Base-by-base conservation (phyloP, 2,888 invertebrate species). In the Synergus japonicus region DNA sequence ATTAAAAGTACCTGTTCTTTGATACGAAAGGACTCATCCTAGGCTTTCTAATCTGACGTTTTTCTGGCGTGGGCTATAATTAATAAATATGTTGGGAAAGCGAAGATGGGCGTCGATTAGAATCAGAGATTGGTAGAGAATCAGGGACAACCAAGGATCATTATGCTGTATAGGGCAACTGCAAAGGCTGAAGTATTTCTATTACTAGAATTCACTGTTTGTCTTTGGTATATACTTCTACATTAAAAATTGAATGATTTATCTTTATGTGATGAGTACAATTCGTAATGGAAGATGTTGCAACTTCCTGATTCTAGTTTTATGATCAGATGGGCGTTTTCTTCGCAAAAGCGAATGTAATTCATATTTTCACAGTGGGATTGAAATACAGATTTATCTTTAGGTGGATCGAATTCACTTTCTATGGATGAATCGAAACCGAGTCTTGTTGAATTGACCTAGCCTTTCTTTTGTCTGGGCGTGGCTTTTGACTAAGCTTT, bases 21-120 rank as follows among this genome's bases (percentile, higher is more conserved):
- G 63, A 44, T 37, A 49, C 15, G 37, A 73, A 73, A 54, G 15
- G 73, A 58, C 49, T 73, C 54, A 73, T 37, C 29, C 12, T 63
- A 58, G 37, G 37, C 73, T 73, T 73, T 73, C 73, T 73, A 73
- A 37, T 15, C 22, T 73, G 73, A 73, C 73, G 41, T 73, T 54
- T 73, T 54, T 22, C 15, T n/a, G n/a, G 49, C 43, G 13, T 43
- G 18, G 41, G 22, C 18, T 12, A 67, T n/a, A 69, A 73, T 73
- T 54, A 73, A 41, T 58, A 54, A 73, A 41, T n/a, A 29, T 29
- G 44, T 46, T 69, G 4, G 54, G 54, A 54, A 73, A 73, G 54
- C 15, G 5, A 15, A 41, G n/a, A 18, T 66, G 18, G 18, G 43
- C 9, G 41, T 44, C 63, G 63, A 66, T 43, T 66, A 43, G 10